phyloP scores from a whole-genome alignment of 1,140 invertebrate species.

The Campodea augens region DNA sequence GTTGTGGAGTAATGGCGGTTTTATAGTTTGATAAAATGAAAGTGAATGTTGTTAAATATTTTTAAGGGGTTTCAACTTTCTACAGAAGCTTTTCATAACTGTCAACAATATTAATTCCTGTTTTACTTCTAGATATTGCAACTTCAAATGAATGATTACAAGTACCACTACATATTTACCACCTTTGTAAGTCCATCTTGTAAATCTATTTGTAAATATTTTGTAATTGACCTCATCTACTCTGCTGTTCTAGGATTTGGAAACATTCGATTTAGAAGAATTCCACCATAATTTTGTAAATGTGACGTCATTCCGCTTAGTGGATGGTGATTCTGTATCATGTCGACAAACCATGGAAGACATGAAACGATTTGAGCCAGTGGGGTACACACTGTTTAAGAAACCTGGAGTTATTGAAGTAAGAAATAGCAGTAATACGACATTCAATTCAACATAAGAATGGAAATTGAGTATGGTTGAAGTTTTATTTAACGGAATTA shows the following conservation, averaged over 20 bases:
- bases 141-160: constrained; percentile 46
- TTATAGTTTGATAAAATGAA: no score
- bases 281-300: constrained; percentile 45
- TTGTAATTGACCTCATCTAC: not conserved
- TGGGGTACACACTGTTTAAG: constrained; percentile 30
- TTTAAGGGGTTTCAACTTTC: no score
- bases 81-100: not conserved
- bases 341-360: constrained; percentile 35
- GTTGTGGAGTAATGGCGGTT: no score
- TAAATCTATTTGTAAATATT: not conserved
- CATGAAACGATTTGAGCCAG: constrained; percentile 40
- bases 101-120: not conserved
- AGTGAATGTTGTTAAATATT: no score
- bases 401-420: constrained; percentile 35
- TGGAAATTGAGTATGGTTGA: no score
- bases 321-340: constrained; percentile 32
- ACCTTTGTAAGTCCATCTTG: constrained; percentile 38
- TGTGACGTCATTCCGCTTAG: constrained; percentile 40
- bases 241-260: constrained; percentile 29
- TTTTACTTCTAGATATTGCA: constrained; percentile 32
- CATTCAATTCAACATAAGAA: no score
- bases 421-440: no score
- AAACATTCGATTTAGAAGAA: constrained; percentile 39
- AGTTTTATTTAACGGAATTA: no score
- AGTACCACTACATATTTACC: constrained; percentile 46